Conservation (phyloP, 53 echinoderm and acorn worm genomes). For the Crossaster papposus region DNA sequence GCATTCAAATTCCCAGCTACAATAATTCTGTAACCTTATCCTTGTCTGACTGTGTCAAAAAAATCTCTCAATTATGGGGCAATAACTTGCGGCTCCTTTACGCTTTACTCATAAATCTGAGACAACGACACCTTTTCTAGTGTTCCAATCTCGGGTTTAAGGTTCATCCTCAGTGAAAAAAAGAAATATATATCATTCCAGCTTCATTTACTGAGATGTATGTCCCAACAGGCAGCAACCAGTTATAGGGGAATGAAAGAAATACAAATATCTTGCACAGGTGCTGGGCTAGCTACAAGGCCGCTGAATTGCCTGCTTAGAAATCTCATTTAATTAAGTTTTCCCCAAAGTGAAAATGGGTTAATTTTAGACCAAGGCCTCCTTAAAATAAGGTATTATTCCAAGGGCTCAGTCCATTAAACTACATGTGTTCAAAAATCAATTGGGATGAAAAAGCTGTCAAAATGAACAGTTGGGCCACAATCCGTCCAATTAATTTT, state of each 20-base stretch:
- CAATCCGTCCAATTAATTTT: background rate
- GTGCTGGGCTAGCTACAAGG: background rate
- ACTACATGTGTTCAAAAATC: background rate
- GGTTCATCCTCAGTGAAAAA: background rate
- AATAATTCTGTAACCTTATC: slow-evolving; percentile 17
- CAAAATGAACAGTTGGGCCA: background rate
- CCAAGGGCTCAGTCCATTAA: background rate
- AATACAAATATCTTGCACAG: background rate
- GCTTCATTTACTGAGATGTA: background rate
- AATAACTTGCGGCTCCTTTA: no score
- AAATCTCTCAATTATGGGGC: background rate
- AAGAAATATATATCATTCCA: background rate
- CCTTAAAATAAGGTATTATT: background rate
- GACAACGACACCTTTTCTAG: background rate
- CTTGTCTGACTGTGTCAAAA: slow-evolving; percentile 20
- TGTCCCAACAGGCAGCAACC: background rate
- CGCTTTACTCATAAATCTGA: background rate
- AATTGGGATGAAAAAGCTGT: background rate
- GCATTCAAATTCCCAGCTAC: slow-evolving; percentile 6
- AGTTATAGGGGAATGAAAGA: background rate
- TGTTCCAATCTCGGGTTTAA: background rate
- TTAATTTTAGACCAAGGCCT: background rate
- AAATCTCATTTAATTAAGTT: background rate
- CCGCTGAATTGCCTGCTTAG: background rate
- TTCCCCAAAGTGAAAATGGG: background rate